phyloP scores from a whole-genome alignment of 2,888 invertebrate genomes.

The Priocnemis perturbator region DNA sequence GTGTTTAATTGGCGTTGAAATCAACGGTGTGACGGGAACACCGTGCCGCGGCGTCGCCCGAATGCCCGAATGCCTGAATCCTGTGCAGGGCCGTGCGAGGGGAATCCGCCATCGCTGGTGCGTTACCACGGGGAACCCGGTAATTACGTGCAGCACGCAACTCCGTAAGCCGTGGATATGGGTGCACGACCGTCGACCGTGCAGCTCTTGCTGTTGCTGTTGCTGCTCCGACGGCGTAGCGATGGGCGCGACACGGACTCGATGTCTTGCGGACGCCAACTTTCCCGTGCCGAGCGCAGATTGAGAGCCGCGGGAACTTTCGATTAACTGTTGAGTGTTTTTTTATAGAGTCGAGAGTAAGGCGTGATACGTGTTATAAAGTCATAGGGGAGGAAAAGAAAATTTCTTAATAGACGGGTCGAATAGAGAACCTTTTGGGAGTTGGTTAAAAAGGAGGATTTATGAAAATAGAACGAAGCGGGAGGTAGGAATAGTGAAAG shows the following conservation, averaged over 20 bases:
- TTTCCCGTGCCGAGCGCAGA: too few relatives aligned
- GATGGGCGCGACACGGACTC: background rate
- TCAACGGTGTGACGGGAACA: constrained; percentile 75
- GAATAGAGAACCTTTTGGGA: too few relatives aligned
- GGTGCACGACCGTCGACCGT: constrained; percentile 20
- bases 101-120: constrained; percentile 70
- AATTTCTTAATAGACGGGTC: too few relatives aligned
- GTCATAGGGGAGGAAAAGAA: too few relatives aligned
- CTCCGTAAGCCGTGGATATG: constrained; percentile 41
- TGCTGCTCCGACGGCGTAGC: background rate
- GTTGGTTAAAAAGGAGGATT: too few relatives aligned
- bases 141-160: constrained; percentile 74
- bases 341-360: too few relatives aligned
- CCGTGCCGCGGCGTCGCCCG: constrained; percentile 71
- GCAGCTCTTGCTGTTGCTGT: constrained; percentile 1
- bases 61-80: constrained; percentile 70
- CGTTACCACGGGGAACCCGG: constrained; percentile 68
- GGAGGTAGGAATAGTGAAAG: too few relatives aligned
- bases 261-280: background rate
- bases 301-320: too few relatives aligned
- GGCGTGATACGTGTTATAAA: too few relatives aligned
- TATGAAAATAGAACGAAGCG: too few relatives aligned
- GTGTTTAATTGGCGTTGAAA: constrained; percentile 76
- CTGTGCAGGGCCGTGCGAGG: constrained; percentile 47
- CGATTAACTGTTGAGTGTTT: too few relatives aligned